Evolutionary conservation across 2,888 invertebrate genomes (phyloP).

Genomic region (Hydropsyche betteni): DNA sequence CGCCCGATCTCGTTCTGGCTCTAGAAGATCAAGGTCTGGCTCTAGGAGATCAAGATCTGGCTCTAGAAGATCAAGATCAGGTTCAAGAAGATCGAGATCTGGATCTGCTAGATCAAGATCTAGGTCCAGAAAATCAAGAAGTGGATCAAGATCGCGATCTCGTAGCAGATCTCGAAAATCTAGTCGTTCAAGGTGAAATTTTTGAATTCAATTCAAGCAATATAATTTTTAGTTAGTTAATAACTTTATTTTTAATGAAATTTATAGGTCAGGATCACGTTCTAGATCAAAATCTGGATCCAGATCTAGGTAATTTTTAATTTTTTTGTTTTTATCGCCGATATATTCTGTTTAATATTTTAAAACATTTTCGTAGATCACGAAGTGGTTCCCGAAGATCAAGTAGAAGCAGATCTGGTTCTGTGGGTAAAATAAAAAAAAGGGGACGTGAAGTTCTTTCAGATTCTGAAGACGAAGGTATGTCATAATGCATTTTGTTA

Average conservation of each 20-base stretch:
- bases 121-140: conserved; percentile 56
- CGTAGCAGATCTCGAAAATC: conserved; percentile 54
- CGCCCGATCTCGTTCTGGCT: conserved; percentile 53
- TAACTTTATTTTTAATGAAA: neutral
- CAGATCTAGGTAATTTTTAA: conserved; percentile 43
- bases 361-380: conserved; percentile 51
- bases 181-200: conserved; percentile 54
- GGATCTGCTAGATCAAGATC: conserved; percentile 53
- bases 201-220: too few relatives aligned
- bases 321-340: conserved; percentile 7
- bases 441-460: conserved; percentile 61
- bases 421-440: conserved; percentile 54
- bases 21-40: conserved; percentile 54
- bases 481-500: conserved; percentile 38
- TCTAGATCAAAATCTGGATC: conserved; percentile 32
- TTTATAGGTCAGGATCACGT: conserved; percentile 54
- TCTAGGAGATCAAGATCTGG: conserved; percentile 55
- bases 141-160: conserved; percentile 55
- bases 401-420: conserved; percentile 43
- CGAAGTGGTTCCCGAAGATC: conserved; percentile 42
- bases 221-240: conserved; percentile 55
- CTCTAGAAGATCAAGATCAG: conserved; percentile 52
- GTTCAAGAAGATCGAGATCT: conserved; percentile 55
- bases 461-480: conserved; percentile 69
- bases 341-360: neutral